Evolutionary conservation across 2,888 invertebrate genomes (phyloP), one percentile per base, ranked within the genome.

Genomic region (Mongoloraphidia duomilia): DNA sequence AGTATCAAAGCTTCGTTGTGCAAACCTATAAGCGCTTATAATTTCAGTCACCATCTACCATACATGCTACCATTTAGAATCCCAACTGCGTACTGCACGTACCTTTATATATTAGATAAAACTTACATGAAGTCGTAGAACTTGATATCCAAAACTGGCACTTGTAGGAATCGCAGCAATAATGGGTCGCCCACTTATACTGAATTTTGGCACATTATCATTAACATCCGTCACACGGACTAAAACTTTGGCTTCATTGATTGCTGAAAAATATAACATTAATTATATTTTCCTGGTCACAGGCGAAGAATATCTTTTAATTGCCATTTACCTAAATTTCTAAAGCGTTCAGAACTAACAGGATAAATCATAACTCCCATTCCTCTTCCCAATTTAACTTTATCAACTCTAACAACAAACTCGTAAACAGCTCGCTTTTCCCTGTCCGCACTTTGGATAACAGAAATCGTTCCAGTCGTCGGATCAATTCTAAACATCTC

Each of bases 151-250:
- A 63, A 87, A 90, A 51, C 79, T 78, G 8, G 87, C 88, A 34
- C 82, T 80, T 0, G 85, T 79, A 0, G 89, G 85, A 52, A 90
- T 80, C 1, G 89, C 89, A 0, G 89, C 85, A 0, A 91, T 80
- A 54, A 89, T 76, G 0, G 90, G 89, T 35, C 82, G 72, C 3
- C 87, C 87, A 49, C 77, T 79, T 39, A 79, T 78, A 3, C 75
- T 75, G 61, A 91, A 91, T 58, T 74, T 79, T 0, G 90, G 90
- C 3, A 82, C 70, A 63, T 91, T 89, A 61, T 91, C 90, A 60
- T 91, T 91, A 1, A 82, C 79, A 63, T 91, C 90, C 43, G 77
- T 77, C 49, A 91, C 79, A 57, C 80, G 74, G 0, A 90, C 77
- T 1, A 88, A 75, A 2, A 90, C 77, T 62, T 86, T 82, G 2